These are phyloP conservation scores for Pedicia rivosa DNA, from an alignment of 2,888 invertebrate species.

Conservation along the genomic window DNA sequence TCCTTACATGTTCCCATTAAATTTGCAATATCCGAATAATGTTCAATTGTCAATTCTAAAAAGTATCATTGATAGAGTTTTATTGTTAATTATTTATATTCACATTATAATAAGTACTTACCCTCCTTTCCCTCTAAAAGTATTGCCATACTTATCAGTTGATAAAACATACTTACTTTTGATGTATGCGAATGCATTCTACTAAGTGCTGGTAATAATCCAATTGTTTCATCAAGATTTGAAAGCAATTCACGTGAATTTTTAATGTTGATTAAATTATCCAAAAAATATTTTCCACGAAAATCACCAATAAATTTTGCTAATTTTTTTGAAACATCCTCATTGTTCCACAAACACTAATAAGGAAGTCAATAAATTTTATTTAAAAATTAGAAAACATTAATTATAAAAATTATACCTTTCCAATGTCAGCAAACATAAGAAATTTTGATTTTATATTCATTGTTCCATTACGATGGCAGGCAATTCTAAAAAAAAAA, in stretches of 20 bases:
- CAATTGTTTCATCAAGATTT: conserved; percentile 19
- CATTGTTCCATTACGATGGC: conserved; percentile 31
- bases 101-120: background rate
- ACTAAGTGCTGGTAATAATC: conserved; percentile 7
- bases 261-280: conserved; percentile 15
- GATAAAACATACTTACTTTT: conserved; percentile 1
- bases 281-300: conserved; percentile 5
- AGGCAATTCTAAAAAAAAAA: conserved; percentile 25
- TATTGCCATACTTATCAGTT: conserved; percentile 1
- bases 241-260: conserved; percentile 21
- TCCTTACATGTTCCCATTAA: conserved; percentile 50
- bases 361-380: too few species aligned
- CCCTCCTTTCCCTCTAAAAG: conserved; percentile 6
- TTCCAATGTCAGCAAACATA: too few species aligned
- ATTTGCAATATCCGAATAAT: conserved; percentile 50
- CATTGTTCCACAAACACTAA: conserved; percentile 1
- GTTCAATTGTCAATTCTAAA: conserved; percentile 40
- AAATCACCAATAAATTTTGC: background rate
- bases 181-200: conserved; percentile 8
- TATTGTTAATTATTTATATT: background rate
- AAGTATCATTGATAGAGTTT: background rate
- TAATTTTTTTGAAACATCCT: background rate
- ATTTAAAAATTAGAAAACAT: background rate
- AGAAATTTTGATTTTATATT: background rate
- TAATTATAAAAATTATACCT: too few species aligned